Percentiles rank a stretch among this genome's conserved stretches.
phyloP scores from a whole-genome alignment of 1,140 invertebrate genomes.

The Sweltsa coloradensis region DNA sequence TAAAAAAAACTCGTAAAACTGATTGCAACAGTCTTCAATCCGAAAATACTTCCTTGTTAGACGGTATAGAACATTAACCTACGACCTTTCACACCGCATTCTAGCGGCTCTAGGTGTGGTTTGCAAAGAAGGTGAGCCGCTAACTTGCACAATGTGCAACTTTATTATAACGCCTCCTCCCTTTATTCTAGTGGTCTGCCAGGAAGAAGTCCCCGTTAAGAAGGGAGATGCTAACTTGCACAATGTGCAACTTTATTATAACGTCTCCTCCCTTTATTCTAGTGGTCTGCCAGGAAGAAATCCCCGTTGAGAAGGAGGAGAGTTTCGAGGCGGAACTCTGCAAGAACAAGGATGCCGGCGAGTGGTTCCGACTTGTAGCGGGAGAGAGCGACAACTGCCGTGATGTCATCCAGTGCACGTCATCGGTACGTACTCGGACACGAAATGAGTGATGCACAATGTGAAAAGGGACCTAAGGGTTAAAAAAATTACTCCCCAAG shows the following conservation, averaged over 20 bases:
- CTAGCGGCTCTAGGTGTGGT: too few relatives aligned
- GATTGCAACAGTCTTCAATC: too few relatives aligned
- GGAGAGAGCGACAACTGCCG: conserved; percentile 86
- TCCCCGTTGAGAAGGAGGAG: conserved; percentile 61
- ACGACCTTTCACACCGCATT: too few relatives aligned
- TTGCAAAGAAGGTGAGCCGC: neutral
- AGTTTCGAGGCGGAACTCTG: conserved; percentile 79
- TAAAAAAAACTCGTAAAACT: too few relatives aligned
- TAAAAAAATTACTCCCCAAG: too few relatives aligned
- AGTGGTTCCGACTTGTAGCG: conserved; percentile 84
- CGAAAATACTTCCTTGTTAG: too few relatives aligned
- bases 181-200: neutral
- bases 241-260: neutral
- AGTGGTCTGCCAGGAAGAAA: conserved; percentile 40
- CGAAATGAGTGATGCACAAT: too few relatives aligned
- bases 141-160: neutral
- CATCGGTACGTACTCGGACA: conserved; percentile 55
- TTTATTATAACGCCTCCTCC: neutral
- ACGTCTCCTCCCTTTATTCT: too few relatives aligned
- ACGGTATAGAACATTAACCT: too few relatives aligned
- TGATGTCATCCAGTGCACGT: conserved; percentile 91
- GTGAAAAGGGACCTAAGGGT: too few relatives aligned
- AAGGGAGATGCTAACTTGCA: neutral
- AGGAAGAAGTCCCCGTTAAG: neutral
- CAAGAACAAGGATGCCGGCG: conserved; percentile 89